Conservation (phyloP, 2,888 invertebrate species). For the Apamea monoglypha region DNA sequence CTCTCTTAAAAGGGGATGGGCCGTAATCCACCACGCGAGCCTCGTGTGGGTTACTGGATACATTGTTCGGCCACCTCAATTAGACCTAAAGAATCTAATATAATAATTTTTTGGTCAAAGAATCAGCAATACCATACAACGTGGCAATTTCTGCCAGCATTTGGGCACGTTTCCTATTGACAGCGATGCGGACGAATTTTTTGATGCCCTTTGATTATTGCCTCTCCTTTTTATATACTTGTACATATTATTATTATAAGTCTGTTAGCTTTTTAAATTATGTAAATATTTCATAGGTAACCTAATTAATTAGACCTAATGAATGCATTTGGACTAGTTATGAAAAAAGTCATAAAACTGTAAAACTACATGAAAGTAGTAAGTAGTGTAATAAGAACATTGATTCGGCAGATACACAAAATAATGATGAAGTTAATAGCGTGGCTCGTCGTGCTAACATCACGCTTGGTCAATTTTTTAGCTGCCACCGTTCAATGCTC, state of each 20-base stretch:
- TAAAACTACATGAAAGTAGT: constrained; percentile 13
- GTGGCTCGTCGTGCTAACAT: constrained; percentile 50
- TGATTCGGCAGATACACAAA: constrained; percentile 38
- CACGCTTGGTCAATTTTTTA: constrained; percentile 77
- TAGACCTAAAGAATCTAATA: too few relatives aligned
- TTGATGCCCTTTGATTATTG: too few relatives aligned
- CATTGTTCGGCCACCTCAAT: neutral
- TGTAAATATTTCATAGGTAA: too few relatives aligned
- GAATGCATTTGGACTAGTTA: neutral
- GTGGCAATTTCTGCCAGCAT: too few relatives aligned
- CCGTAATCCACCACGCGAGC: neutral
- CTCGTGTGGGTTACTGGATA: neutral
- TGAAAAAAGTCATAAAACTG: neutral
- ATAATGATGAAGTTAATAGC: constrained; percentile 56
- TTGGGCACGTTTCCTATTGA: too few relatives aligned
- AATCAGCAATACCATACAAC: too few relatives aligned
- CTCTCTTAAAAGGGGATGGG: too few relatives aligned
- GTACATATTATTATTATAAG: too few relatives aligned
- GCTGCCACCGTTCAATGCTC: constrained; percentile 75
- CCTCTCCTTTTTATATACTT: too few relatives aligned
- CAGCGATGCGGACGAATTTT: too few relatives aligned
- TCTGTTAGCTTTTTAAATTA: too few relatives aligned
- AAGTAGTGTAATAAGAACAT: neutral
- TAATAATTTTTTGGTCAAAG: too few relatives aligned
- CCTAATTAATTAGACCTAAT: neutral